phyloP scores from a whole-genome alignment of 2,888 invertebrate species.

The Trimorus sp. region DNA sequence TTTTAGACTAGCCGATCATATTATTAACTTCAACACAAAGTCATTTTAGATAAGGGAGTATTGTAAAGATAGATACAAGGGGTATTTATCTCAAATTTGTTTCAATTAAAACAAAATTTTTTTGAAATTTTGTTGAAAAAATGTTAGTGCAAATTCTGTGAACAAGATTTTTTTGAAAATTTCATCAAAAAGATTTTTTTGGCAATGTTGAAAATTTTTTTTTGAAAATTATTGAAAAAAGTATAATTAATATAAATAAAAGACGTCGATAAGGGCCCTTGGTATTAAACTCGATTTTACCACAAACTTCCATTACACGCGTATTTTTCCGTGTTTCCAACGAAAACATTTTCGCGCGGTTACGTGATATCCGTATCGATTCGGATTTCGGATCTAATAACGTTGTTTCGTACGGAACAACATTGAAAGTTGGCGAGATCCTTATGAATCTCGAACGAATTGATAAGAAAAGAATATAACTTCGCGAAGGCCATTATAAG shows the following conservation, averaged over 20 bases:
- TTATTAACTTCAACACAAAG: too few relatives aligned
- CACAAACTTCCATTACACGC: neutral
- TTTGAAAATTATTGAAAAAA: too few relatives aligned
- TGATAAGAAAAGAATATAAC: conserved; percentile 41
- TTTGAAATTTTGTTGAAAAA: too few relatives aligned
- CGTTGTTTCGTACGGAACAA: conserved; percentile 28
- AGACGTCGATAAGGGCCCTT: conserved; percentile 2
- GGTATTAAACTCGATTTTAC: conserved; percentile 6
- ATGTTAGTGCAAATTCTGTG: too few relatives aligned
- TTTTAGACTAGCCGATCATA: too few relatives aligned
- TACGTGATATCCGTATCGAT: conserved; percentile 29
- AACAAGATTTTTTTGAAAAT: too few relatives aligned
- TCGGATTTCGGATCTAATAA: conserved; percentile 27
- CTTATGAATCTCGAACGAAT: conserved; percentile 39
- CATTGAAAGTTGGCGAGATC: conserved; percentile 35
- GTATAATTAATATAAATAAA: conserved; percentile 38
- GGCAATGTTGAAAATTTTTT: too few relatives aligned
- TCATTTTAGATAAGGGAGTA: too few relatives aligned
- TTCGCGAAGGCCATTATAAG: conserved; percentile 37
- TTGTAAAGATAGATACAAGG: too few relatives aligned
- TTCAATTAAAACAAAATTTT: too few relatives aligned
- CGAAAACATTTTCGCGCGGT: conserved; percentile 13
- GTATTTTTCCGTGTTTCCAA: conserved; percentile 10
- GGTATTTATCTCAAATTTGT: too few relatives aligned
- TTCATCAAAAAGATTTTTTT: too few relatives aligned